Evolutionary conservation across 2,888 invertebrate species (phyloP), one percentile per base, ranked within the genome.

Genomic region (Ectemnius continuus): DNA sequence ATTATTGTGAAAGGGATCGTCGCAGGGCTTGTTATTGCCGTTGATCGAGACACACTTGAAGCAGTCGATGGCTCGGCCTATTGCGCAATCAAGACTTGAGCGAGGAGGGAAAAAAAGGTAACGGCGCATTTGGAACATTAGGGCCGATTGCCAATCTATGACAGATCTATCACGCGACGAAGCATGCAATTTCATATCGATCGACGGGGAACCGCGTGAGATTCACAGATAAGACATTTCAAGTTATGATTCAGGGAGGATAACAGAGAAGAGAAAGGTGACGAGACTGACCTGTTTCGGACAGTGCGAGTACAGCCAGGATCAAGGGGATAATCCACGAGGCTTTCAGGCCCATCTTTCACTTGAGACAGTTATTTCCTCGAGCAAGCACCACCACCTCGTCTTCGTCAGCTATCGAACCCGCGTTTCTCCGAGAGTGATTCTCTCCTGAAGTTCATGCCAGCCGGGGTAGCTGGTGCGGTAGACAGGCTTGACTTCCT

Each of bases 21-120:
- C 99, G 90, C 98, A 98, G 0, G 96, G 94, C 67, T 94, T 94
- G 90, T 97, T 97, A 85, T 94, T 93, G 26, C 96, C 96, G 89
- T 97, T 96, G 91, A 97, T 94, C 0, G 98, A 99, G 61, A 97
- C 96, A 91, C 99, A 99, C 91, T 98, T 98, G 93, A 98, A 99
- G 91, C 99, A 99, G 91, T 98, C 99, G 88, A 99, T 98, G 67
- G 94, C 92, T 78, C 70, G 68, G 5, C 80, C 83, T 83, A 60
- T 36, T 4, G 28, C 45, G 16, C 47, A 56, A 48, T 47, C 58
- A 23, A 20, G 28, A 47, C 26, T 11, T 36, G 6, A 36, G 36
- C 8, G 36, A 36, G 8, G 11, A 36, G 36, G 6, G 4, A 36
- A 36, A 36, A 6, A 36, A 36, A 36, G 36, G 52, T 11, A 11